A percentile compares a stretch with the other conserved stretches of the same genome.
Conservation (phyloP, 2,888 invertebrate genomes). For the Matsumyia berberina region DNA sequence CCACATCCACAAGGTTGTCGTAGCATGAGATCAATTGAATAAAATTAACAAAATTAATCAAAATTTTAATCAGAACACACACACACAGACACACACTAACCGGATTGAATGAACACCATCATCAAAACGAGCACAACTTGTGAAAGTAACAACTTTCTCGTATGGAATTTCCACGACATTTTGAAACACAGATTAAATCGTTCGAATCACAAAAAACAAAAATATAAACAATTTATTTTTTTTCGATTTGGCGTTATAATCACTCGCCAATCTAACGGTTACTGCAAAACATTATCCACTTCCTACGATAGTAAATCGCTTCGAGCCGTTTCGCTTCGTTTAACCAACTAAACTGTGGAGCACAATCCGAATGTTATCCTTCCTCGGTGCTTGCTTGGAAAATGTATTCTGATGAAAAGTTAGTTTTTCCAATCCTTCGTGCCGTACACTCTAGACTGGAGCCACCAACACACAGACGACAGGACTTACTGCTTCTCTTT, state of each 20-base stretch:
- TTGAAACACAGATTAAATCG: constrained; percentile 8
- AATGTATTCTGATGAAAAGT: constrained; percentile 55
- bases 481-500: constrained; percentile 15
- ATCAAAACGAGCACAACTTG: constrained; percentile 45
- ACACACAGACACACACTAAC: constrained; percentile 61
- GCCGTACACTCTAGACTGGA: constrained; percentile 61
- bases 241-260: constrained; percentile 5
- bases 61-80: constrained; percentile 19
- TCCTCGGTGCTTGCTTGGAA: constrained; percentile 47
- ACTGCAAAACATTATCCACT: constrained; percentile 23
- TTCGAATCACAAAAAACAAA: background rate
- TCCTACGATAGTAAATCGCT: constrained; percentile 29
- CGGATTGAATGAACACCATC: constrained; percentile 64
- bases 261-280: constrained; percentile 52
- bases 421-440: constrained; percentile 48
- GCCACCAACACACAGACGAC: constrained; percentile 67
- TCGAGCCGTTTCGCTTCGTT: constrained; percentile 65
- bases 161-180: constrained; percentile 71
- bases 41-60: constrained; percentile 25
- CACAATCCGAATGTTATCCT: constrained; percentile 46
- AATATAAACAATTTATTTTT: constrained; percentile 15
- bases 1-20: constrained; percentile 10
- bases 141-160: constrained; percentile 47
- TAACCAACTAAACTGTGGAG: constrained; percentile 64
- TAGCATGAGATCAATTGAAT: constrained; percentile 31